Base-by-base conservation (phyloP, 2,797 vertebrate species). In the Paramormyrops hopkinsi region DNA sequence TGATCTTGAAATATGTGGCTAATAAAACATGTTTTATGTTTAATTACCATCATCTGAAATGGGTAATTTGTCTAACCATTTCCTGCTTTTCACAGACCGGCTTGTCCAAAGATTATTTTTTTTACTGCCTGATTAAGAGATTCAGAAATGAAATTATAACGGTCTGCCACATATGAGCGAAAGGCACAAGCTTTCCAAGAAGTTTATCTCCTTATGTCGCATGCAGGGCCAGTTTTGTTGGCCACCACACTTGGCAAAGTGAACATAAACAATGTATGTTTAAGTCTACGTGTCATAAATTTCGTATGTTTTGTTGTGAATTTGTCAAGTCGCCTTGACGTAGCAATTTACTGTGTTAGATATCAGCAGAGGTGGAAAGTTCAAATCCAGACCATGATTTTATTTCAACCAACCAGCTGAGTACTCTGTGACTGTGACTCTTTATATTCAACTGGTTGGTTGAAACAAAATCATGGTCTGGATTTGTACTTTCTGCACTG, bases 21-120 rank as follows among this genome's bases (percentile, higher is more conserved):
- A 29, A 51, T 50, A 85, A 85, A 85, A 22, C 82, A n/a, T 29
- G 41, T 46, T 82, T 82, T 85, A 85, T 51, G 82, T 85, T 85
- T 51, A 50, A 51, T 85, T 85, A 85, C 82, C 48, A 51, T 85
- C 22, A 85, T 29, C 82, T 51, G 22, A 85, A 85, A 85, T 29
- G 82, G 17, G 44, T 85, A 25, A 51, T 48, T 50, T 25, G 48
- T 51, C 44, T 51, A 48, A 51, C 82, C 22, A 50, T 85, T 85
- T 50, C 46, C 44, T 85, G 82, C 41, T 85, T 51, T 48, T 51
- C 82, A 22, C 22, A 85, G 44, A 51, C 22, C 11, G 3, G 22
- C 44, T 29, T 85, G 17, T 85, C 17, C 48, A 51, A 51, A 46
- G 76, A 46, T 82, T 46, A 46, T 79, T 79, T 44, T 17, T 73